These are phyloP conservation scores for Gallinago nigripennis DNA, from an alignment of 2,797 vertebrate genomes.

Conservation along the genomic window DNA sequence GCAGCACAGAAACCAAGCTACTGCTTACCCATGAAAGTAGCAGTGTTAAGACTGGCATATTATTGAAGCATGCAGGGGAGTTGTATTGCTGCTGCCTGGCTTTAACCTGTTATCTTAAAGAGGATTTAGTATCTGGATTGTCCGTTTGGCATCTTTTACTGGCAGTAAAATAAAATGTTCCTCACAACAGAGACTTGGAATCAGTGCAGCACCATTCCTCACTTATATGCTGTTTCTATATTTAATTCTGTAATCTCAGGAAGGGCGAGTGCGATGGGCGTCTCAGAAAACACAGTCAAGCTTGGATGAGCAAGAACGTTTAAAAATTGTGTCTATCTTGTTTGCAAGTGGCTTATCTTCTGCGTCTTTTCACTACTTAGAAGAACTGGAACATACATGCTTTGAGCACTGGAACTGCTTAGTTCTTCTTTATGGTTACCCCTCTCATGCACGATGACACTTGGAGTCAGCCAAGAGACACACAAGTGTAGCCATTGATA, in stretches of 20 bases:
- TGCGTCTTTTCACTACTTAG: background rate
- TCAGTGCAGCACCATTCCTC: background rate
- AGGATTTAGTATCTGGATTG: background rate
- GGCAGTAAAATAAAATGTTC: background rate
- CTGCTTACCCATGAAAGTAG: background rate
- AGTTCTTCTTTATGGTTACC: background rate
- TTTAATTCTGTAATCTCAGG: background rate
- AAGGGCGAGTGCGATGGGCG: background rate
- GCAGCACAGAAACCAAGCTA: background rate
- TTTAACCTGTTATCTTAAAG: background rate
- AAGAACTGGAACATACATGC: background rate
- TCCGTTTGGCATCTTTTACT: background rate
- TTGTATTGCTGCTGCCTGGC: background rate
- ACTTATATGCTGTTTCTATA: background rate
- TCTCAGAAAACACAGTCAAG: background rate
- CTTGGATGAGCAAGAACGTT: background rate
- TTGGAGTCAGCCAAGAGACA: slow-evolving; percentile 6
- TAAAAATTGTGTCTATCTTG: background rate
- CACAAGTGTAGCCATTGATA: background rate
- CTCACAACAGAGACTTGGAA: background rate
- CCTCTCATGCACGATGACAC: background rate
- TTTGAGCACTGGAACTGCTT: background rate
- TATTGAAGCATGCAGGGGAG: background rate
- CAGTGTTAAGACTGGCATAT: background rate
- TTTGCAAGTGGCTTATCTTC: background rate